Evolutionary conservation across 1,140 invertebrate species (phyloP), one percentile per base, ranked within the genome.

Genomic region (Pomacea maculata): DNA sequence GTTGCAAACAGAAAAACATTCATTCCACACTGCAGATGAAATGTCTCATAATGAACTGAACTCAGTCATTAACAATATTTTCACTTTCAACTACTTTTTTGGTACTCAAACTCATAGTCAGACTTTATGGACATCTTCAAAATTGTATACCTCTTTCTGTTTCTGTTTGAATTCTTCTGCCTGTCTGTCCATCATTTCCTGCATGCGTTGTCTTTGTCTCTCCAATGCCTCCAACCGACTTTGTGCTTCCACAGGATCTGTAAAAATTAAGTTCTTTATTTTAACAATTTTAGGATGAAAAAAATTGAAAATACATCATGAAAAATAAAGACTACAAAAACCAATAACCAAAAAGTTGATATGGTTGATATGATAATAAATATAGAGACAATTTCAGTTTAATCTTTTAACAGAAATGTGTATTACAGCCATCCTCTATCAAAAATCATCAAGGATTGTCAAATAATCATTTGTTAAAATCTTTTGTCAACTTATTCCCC

Each of bases 221-320:
- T 87, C 86, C 87, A 88, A 87, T 65, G 86, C 83, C 71, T 87
- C 87, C 7, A 87, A 19, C 45, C 85, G 78, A 15, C 55, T 70
- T 63, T 87, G 86, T 5, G 83, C 83, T 15, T 71, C 78, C 55
- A 81, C 83, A 76, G 78, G 34, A 77, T 88, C 87, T 88, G 68
- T 5, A 75, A 57, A 14, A 12, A 78, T n/a, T n/a, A 11, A 78
- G n/a, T 63, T 55, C 65, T 7, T 2, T 61, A 14, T 76, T 15
- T 61, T 61, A n/a, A 17, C 1, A 25, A 63, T 61, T 25, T 25
- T 25, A 25, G 25, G 25, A 25, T 25, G 25, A 25, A 61, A 19
- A 17, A 71, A 73, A 29, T n/a, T 9, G 34, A 52, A n/a, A 21
- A 55, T 12, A 29, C 0, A 55, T 25, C 7, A 45, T 7, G 55